Evolutionary conservation across 2,888 invertebrate species (phyloP).

Genomic region (Calameuta filiformis): DNA sequence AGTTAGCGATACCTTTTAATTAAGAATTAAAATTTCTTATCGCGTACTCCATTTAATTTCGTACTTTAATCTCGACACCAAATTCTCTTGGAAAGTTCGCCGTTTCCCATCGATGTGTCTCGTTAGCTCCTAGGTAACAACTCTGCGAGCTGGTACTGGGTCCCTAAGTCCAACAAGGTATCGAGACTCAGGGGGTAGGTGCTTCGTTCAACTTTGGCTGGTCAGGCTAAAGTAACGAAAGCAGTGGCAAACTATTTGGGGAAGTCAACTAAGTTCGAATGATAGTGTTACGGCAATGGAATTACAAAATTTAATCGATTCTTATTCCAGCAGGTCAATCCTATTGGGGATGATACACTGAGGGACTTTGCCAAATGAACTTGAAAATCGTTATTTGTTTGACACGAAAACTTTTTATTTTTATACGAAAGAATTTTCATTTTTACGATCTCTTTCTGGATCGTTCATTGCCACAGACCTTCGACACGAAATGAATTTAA

Average conservation of each 20-base stretch:
- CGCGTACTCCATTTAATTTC: slow-evolving; percentile 48
- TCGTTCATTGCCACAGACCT: no score
- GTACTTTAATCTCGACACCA: slow-evolving; percentile 48
- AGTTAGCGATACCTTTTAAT: slow-evolving; percentile 29
- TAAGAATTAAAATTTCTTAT: slow-evolving; percentile 58
- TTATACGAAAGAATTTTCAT: no score
- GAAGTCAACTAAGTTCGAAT: not conserved
- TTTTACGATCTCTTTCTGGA: no score
- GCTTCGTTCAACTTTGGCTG: no score
- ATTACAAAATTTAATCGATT: slow-evolving; percentile 15
- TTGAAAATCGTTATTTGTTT: slow-evolving; percentile 11
- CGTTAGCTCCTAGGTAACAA: slow-evolving; percentile 34
- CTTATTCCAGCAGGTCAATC: no score
- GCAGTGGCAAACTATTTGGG: not conserved
- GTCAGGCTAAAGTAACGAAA: not conserved
- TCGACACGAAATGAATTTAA: no score
- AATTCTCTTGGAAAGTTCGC: slow-evolving; percentile 48
- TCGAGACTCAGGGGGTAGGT: not conserved
- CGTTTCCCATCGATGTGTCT: slow-evolving; percentile 47
- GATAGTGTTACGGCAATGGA: slow-evolving; percentile 8
- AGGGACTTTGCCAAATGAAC: slow-evolving; percentile 12
- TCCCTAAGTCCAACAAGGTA: slow-evolving; percentile 10
- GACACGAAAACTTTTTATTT: no score
- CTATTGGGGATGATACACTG: not conserved
- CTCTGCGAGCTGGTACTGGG: slow-evolving; percentile 31